Evolutionary conservation across 2,797 vertebrate species (phyloP), one percentile per base, ranked within the genome.

Genomic region (Rhabdophis nuchalis): DNA sequence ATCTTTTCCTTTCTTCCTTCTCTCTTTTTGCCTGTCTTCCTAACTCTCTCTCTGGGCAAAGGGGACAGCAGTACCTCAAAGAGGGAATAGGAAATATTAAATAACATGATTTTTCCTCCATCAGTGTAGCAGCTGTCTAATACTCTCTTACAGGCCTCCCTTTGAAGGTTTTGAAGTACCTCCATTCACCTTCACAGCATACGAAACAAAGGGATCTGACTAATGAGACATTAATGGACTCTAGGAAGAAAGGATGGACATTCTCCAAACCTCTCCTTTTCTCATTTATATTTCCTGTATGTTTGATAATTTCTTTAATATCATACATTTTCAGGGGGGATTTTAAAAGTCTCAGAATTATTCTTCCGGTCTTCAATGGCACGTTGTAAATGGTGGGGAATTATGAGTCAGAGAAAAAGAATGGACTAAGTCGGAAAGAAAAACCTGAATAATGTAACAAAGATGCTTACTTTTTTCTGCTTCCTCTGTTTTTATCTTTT

Each of bases 101-200:
- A 13, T 5, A 8, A 4, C 13, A 5, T 68, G 23, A 5, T 60
- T n/a, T 52, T 9, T 3, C 0, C 23, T 64, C 29, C n/a, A 52
- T 1, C 20, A 2, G 5, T n/a, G 20, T 27, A 61, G 64, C 61
- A 85, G 13, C n/a, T 91, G 41, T 13, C 2, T 18, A 91, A 90
- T 88, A 1, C 29, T 29, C 52, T 58, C 20, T 41, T 58, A 41
- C 56, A 85, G 77, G 27, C 60, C 0, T 27, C 20, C 32, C 1
- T 29, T 11, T 88, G 68, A 68, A 27, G 2, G 20, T 1, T 86
- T 36, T 0, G 5, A 41, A 41, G 64, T 5, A 46, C 60, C 93
- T 90, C 88, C 57, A 85, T 92, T 93, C 92, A 82, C 20, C 50
- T 93, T 88, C 92, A 85, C 58, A 89, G 77, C 72, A 91, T 46